Percentiles rank a stretch among this genome's conserved stretches.
phyloP scores from a whole-genome alignment of 2,113 vertebrate genomes.

The Naja naja region DNA sequence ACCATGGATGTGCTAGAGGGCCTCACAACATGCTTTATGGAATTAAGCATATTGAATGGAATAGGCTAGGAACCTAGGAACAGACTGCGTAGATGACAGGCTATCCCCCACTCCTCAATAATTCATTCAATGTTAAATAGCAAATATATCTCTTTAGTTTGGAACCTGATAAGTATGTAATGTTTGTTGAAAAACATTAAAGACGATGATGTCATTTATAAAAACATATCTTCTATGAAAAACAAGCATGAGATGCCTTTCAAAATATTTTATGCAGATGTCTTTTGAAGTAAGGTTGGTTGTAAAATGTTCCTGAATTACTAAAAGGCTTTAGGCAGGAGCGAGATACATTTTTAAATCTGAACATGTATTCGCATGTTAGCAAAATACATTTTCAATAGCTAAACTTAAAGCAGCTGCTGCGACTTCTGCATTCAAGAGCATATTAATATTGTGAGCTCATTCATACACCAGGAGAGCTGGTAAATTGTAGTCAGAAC shows the following conservation, averaged over 20 bases:
- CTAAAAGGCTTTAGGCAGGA: background rate
- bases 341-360: background rate
- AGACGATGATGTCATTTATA: background rate
- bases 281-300: background rate
- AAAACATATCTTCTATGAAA: background rate
- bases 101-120: background rate
- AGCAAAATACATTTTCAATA: background rate
- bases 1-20: background rate
- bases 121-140: background rate
- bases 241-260: background rate
- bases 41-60: background rate
- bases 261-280: background rate
- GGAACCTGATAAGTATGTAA: background rate
- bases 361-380: background rate
- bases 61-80: background rate
- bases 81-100: background rate
- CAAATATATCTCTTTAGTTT: background rate
- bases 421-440: background rate
- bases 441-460: background rate
- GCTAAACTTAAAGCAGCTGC: conserved; percentile 9
- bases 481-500: background rate
- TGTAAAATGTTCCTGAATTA: background rate
- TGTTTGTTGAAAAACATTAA: background rate
- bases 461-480: background rate
- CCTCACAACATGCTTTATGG: background rate